Evolutionary conservation across 2,113 vertebrate genomes (phyloP).

Genomic region (Podocnemis expansa): DNA sequence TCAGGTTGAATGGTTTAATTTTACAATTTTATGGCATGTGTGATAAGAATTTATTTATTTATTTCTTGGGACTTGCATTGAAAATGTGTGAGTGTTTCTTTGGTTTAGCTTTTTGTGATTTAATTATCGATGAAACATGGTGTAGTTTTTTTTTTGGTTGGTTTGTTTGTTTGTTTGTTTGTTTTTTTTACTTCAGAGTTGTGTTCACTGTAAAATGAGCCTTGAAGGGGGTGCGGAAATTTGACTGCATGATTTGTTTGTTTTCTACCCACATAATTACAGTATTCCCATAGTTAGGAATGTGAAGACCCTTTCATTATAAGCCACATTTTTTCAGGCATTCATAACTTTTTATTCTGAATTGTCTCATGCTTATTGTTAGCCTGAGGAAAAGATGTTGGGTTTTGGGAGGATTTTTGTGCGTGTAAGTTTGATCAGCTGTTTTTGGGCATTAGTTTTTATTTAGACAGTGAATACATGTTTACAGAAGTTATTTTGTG

Average conservation of each 20-base stretch:
- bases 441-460: background rate
- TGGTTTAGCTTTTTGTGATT: background rate
- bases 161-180: too few species aligned
- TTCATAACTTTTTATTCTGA: background rate
- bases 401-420: background rate
- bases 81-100: background rate
- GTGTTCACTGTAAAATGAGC: background rate
- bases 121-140: background rate
- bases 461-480: background rate
- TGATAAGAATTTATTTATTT: background rate
- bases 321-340: background rate
- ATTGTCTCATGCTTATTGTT: background rate
- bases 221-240: background rate
- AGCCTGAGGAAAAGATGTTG: background rate
- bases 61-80: too few species aligned
- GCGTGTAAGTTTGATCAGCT: background rate
- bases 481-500: background rate
- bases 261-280: background rate
- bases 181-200: background rate
- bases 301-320: background rate
- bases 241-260: background rate
- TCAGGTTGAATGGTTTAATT: background rate
- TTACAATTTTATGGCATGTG: background rate
- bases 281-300: background rate
- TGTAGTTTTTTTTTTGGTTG: background rate